Evolutionary conservation across 2,113 vertebrate genomes (phyloP).

Genomic region (Hyaena hyaena): DNA sequence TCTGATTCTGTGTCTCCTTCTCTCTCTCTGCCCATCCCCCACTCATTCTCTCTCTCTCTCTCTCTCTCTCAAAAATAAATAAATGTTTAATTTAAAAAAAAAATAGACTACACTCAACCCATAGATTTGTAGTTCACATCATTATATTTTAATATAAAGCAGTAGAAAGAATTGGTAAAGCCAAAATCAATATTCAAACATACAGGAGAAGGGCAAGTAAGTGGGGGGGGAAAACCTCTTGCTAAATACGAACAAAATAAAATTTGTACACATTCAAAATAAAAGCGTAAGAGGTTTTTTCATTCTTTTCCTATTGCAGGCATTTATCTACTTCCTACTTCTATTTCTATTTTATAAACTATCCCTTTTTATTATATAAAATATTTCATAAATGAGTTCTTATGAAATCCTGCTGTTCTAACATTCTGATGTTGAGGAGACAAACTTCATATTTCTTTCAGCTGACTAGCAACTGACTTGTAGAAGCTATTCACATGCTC

Average conservation of each 20-base stretch:
- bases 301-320: background rate
- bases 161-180: background rate
- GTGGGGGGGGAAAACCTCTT: background rate
- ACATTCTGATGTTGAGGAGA: background rate
- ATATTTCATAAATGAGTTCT: slow-evolving; percentile 24
- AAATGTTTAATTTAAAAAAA: background rate
- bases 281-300: background rate
- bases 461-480: background rate
- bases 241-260: background rate
- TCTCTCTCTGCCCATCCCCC: too few species aligned
- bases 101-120: background rate
- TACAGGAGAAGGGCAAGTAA: background rate
- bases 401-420: background rate
- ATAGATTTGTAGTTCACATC: background rate
- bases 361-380: background rate
- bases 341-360: background rate
- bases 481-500: background rate
- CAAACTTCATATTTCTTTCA: background rate
- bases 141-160: background rate
- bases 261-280: background rate
- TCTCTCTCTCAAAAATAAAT: too few species aligned
- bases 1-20: too few species aligned
- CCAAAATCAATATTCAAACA: background rate
- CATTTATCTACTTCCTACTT: background rate
- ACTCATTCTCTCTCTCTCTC: too few species aligned